These are phyloP conservation scores for Mercenaria mercenaria DNA, from an alignment of 1,140 invertebrate genomes.

Conservation along the genomic window DNA sequence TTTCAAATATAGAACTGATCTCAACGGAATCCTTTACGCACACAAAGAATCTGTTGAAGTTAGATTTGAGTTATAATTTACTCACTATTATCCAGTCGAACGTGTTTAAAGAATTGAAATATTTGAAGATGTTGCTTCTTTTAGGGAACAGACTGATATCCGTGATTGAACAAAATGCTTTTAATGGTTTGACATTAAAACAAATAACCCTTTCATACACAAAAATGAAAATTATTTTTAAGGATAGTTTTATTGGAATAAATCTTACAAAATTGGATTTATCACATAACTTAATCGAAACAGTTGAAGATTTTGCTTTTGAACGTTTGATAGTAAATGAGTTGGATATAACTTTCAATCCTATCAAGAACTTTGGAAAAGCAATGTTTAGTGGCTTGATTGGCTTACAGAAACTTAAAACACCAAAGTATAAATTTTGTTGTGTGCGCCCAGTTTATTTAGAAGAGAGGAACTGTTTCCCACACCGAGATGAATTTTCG, in stretches of 20 bases:
- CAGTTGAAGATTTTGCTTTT: constrained; percentile 57
- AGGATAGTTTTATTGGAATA: constrained; percentile 36
- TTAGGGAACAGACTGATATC: constrained; percentile 14
- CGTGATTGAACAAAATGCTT: constrained; percentile 24
- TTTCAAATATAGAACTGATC: background rate
- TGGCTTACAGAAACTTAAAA: constrained; percentile 51
- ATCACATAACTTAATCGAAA: constrained; percentile 29
- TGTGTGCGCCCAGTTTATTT: constrained; percentile 68
- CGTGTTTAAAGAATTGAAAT: constrained; percentile 30
- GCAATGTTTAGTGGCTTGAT: constrained; percentile 65
- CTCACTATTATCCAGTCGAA: background rate
- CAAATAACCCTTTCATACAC: constrained; percentile 17
- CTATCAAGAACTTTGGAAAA: constrained; percentile 55
- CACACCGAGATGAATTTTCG: constrained; percentile 71
- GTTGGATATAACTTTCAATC: constrained; percentile 63
- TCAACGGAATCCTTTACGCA: background rate
- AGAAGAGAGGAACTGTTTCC: constrained; percentile 63
- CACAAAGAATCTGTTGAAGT: background rate
- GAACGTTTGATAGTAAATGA: constrained; percentile 15
- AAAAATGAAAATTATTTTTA: background rate
- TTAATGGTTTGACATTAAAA: constrained; percentile 33
- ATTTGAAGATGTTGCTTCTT: constrained; percentile 29
- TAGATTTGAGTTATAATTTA: constrained; percentile 59
- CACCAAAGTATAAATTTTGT: constrained; percentile 72
- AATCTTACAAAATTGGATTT: constrained; percentile 55